Evolutionary conservation across 2,797 vertebrate species (phyloP).

Genomic region (Poecilia wingei): DNA sequence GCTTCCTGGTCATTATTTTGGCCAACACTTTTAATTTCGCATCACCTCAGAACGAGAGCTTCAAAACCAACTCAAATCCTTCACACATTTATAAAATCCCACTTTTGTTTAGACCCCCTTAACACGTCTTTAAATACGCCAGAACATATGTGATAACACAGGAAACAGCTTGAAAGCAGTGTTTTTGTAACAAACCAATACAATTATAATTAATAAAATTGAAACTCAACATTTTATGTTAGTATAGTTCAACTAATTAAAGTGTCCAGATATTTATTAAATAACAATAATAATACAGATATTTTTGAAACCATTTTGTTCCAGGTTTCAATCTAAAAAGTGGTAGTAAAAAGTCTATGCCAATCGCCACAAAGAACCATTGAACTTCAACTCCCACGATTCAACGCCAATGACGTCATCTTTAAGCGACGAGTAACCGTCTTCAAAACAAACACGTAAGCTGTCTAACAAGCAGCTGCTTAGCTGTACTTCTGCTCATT

Average conservation of each 20-base stretch:
- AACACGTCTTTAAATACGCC: neutral
- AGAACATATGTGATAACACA: neutral
- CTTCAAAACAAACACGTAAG: slow-evolving; percentile 23
- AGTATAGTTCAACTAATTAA: neutral
- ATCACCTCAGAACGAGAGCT: neutral
- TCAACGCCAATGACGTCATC: slow-evolving; percentile 30
- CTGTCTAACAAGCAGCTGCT: neutral
- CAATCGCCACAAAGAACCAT: neutral
- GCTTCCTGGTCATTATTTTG: neutral
- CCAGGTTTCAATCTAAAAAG: neutral
- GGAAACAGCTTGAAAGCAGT: neutral
- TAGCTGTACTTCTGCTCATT: neutral
- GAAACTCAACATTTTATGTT: neutral
- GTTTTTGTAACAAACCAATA: neutral
- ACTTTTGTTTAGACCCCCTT: neutral
- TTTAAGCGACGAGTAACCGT: slow-evolving; percentile 49
- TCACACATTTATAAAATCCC: neutral
- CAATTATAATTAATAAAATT: neutral
- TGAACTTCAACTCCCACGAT: slow-evolving; percentile 57
- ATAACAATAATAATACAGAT: neutral
- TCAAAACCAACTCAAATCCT: neutral
- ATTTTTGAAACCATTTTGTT: neutral
- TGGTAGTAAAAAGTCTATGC: neutral
- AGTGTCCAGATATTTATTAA: neutral
- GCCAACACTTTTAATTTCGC: neutral